These are phyloP conservation scores for Latrodectus geometricus DNA, from an alignment of 1,140 invertebrate genomes.

Conservation along the genomic window DNA sequence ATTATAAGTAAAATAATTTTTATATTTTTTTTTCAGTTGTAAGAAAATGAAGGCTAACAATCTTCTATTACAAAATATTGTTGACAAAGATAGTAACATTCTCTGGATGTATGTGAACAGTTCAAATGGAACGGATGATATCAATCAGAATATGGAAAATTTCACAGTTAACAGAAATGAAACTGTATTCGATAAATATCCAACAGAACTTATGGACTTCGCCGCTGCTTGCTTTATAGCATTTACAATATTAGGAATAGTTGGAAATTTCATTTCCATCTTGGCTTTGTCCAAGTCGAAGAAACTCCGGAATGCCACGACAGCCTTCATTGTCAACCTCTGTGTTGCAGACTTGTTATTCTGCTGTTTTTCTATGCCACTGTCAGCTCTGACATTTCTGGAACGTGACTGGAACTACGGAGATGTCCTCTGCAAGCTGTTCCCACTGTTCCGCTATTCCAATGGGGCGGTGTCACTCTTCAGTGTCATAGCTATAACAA, in stretches of 20 bases:
- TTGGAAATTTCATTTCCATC: conserved; percentile 62
- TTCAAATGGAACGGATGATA: no score
- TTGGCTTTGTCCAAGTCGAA: conserved; percentile 55
- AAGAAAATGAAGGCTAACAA: no score
- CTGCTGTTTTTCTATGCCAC: conserved; percentile 83
- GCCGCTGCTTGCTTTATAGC: conserved; percentile 81
- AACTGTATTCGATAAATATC: conserved; percentile 78
- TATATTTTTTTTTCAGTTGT: no score
- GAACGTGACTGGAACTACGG: conserved; percentile 82
- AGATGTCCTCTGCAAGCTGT: conserved; percentile 81
- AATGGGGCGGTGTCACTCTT: conserved; percentile 88
- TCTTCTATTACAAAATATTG: no score
- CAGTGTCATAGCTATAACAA: conserved; percentile 89
- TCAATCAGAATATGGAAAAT: no score
- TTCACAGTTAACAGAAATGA: neutral
- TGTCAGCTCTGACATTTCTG: conserved; percentile 82
- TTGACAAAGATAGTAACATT: no score
- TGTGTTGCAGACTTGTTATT: conserved; percentile 88
- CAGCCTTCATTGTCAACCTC: conserved; percentile 86
- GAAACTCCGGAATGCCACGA: conserved; percentile 83
- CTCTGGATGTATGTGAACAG: no score
- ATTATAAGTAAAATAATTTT: no score
- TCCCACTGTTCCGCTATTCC: conserved; percentile 89
- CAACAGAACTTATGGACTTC: conserved; percentile 77
- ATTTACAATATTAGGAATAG: conserved; percentile 74